Evolutionary conservation across 2,113 vertebrate genomes (phyloP).

Genomic region (Hylia prasina): DNA sequence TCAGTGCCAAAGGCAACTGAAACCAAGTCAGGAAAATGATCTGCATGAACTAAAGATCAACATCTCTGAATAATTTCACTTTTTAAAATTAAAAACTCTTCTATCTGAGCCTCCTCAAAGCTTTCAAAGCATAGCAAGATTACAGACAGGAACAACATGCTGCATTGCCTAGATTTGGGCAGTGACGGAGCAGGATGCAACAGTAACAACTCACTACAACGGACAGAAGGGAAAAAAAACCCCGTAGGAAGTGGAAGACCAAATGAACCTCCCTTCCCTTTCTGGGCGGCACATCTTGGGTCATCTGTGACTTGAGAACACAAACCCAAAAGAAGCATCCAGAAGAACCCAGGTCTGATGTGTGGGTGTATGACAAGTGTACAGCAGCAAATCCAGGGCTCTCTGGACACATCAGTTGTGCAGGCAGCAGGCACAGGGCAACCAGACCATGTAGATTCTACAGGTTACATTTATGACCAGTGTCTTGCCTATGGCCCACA

Average conservation of each 20-base stretch:
- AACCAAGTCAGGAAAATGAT: neutral
- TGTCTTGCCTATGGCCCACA: neutral
- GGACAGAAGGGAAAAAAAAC: neutral
- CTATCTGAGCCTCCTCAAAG: neutral
- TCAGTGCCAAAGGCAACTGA: neutral
- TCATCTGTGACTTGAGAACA: neutral
- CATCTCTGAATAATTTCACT: neutral
- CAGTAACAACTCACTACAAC: neutral
- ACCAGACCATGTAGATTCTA: neutral
- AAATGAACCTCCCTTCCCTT: neutral
- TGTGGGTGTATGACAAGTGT: neutral
- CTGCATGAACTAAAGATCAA: neutral
- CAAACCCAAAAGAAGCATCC: neutral
- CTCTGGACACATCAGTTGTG: neutral
- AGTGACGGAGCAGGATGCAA: neutral
- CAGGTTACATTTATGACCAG: neutral
- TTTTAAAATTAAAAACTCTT: neutral
- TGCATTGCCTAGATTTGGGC: neutral
- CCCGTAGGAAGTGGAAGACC: neutral
- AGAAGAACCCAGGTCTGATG: neutral
- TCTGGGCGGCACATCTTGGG: neutral
- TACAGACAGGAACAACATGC: neutral
- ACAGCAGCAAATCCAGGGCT: neutral
- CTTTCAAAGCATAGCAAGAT: neutral
- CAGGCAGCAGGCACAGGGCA: neutral